phyloP scores from a whole-genome alignment of 2,888 invertebrate genomes.

The Sisyra nigra region DNA sequence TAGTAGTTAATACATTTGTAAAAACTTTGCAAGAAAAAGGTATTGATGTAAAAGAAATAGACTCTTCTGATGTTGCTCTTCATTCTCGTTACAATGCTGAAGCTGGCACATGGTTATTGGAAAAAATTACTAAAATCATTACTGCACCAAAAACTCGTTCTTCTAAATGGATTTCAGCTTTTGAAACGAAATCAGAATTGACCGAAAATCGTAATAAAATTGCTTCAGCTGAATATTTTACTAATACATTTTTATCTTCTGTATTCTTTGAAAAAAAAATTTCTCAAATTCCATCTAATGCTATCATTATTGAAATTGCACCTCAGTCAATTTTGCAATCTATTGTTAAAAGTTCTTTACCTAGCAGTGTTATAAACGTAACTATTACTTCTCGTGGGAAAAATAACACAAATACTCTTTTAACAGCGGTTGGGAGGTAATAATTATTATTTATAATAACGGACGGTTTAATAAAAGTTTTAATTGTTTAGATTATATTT shows the following conservation, averaged over 20 bases:
- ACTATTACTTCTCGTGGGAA: conserved; percentile 60
- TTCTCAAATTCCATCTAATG: conserved; percentile 60
- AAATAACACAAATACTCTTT: conserved; percentile 43
- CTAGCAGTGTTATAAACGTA: conserved; percentile 52
- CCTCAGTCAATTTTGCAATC: conserved; percentile 82
- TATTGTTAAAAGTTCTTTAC: conserved; percentile 62
- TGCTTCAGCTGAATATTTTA: conserved; percentile 77
- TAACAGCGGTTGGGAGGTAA: conserved; percentile 49
- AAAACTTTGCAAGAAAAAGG: conserved; percentile 47
- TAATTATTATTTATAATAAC: conserved; percentile 11
- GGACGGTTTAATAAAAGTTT: neutral
- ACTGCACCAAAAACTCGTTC: conserved; percentile 49
- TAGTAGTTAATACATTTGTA: conserved; percentile 47
- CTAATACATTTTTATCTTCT: conserved; percentile 60
- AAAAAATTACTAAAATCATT: conserved; percentile 46
- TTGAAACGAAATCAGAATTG: conserved; percentile 53
- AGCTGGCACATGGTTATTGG: conserved; percentile 47
- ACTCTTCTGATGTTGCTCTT: conserved; percentile 77
- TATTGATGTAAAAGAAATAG: conserved; percentile 68
- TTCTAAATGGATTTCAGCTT: conserved; percentile 71
- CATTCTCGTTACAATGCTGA: conserved; percentile 70
- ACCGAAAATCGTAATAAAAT: conserved; percentile 38
- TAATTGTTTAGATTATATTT: conserved; percentile 49
- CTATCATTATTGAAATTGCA: conserved; percentile 75
- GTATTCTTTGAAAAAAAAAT: conserved; percentile 67